These are phyloP conservation scores for Latheticus oryzae DNA, from an alignment of 2,888 invertebrate genomes.

Conservation along the genomic window DNA sequence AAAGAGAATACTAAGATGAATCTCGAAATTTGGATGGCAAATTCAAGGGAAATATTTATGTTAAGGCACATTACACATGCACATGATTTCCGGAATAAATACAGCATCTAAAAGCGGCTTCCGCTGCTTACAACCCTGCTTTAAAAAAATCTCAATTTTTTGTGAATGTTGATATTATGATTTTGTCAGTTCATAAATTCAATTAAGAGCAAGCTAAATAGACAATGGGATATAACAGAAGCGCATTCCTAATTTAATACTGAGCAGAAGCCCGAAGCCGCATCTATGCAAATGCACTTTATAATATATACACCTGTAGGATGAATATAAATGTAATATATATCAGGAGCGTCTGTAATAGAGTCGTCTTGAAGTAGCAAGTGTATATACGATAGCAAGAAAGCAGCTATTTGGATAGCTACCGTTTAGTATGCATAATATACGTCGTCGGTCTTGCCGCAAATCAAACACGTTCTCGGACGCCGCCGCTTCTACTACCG, in stretches of 20 bases:
- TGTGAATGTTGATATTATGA: too few species aligned
- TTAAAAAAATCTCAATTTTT: too few species aligned
- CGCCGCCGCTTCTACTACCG: constrained; percentile 53
- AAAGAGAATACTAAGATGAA: too few species aligned
- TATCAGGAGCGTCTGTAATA: constrained; percentile 25
- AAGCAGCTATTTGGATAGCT: constrained; percentile 23
- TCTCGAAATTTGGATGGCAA: too few species aligned
- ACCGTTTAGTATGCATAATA: constrained; percentile 52
- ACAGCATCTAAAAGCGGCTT: too few species aligned
- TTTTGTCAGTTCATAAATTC: too few species aligned
- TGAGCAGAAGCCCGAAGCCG: constrained; percentile 12
- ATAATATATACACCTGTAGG: constrained; percentile 25
- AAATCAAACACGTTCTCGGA: constrained; percentile 53
- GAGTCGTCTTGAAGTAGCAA: constrained; percentile 27
- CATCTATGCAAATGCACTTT: constrained; percentile 32
- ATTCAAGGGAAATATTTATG: too few species aligned
- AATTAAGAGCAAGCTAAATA: constrained; percentile 2
- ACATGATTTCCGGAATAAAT: too few species aligned
- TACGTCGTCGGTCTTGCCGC: constrained; percentile 48
- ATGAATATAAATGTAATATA: constrained; percentile 33
- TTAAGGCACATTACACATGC: too few species aligned
- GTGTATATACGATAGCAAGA: neutral
- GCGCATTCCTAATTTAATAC: constrained; percentile 7
- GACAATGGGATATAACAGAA: too few species aligned
- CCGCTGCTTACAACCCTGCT: too few species aligned